Base-by-base conservation (phyloP, 2,113 vertebrate species). In the Hypocryptadius cinnamomeus region DNA sequence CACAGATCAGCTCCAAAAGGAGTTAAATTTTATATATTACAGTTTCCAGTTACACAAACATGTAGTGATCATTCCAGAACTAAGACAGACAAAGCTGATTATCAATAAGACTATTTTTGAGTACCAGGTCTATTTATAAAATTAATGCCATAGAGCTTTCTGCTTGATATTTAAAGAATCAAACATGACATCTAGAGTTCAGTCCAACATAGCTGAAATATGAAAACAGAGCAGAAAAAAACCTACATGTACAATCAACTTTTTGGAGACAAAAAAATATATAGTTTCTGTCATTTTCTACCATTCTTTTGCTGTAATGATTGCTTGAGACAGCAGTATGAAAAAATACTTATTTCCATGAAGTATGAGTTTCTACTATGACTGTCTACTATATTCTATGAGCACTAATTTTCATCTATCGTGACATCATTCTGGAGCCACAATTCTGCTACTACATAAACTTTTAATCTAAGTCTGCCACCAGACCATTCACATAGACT, bases 81-180 rank as follows among this genome's bases (percentile, higher is more conserved):
- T 90, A 88, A 96, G 66, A 70, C 70, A 63, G 81, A 72, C 79
- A 95, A 96, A 97, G 82, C 93, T 53, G 83, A 96, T 97, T 96
- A 95, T 87, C 82, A 72, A 42, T 85, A 69, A 63, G 73, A 78
- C 91, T 96, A 95, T 91, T 95, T 95, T 80, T 80, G 89, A 93
- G 28, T 53, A 64, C 92, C 33, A 45, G 31, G n/a, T 72, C 91
- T 96, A 95, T 87, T 95, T 94, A 94, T 95, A 96, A 94, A 93
- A 93, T 74, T 91, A 94, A 83, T 80, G 59, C 85, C 82, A 87
- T 50, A 63, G 45, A 84, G 79, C 93, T 87, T 89, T 92, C 85
- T 90, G 54, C 77, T 90, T 59, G 68, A 91, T 93, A 90, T 79
- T 76, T 82, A 44, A 72, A 73, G 79, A 30, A 22, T 61, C 80